These are phyloP conservation scores for Lysiphlebus fabarum DNA, from an alignment of 1,140 invertebrate species.

Conservation along the genomic window DNA sequence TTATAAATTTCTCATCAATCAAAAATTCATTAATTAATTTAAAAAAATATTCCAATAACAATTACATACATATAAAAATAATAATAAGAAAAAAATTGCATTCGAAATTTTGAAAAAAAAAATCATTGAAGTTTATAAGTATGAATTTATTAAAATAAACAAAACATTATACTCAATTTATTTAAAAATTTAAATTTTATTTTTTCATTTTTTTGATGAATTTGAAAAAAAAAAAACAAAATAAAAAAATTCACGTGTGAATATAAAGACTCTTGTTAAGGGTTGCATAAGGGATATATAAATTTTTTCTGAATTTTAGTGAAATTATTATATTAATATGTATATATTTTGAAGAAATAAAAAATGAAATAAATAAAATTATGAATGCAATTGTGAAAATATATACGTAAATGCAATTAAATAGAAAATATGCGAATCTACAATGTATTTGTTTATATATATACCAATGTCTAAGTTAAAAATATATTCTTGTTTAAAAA, in stretches of 20 bases:
- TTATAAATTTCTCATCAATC: too few species aligned
- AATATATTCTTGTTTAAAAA: conserved; percentile 11
- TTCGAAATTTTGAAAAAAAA: too few species aligned
- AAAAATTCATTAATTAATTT: too few species aligned
- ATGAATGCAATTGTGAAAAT: conserved; percentile 29
- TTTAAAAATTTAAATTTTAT: not conserved
- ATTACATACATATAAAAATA: too few species aligned
- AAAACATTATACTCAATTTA: conserved; percentile 1
- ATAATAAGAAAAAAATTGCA: too few species aligned
- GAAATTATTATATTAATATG: conserved; percentile 4
- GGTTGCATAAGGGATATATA: not conserved
- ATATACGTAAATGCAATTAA: conserved; percentile 56
- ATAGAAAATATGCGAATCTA: conserved; percentile 47
- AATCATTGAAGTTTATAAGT: too few species aligned
- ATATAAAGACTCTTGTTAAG: conserved; percentile 18
- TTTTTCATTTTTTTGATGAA: too few species aligned
- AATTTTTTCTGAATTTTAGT: not conserved
- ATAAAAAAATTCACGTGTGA: conserved; percentile 5
- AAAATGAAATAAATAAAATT: not conserved
- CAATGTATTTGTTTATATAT: conserved; percentile 3
- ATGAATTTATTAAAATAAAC: too few species aligned
- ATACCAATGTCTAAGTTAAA: not conserved
- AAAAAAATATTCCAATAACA: too few species aligned
- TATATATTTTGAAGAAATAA: conserved; percentile 5
- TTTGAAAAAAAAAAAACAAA: too few species aligned